Evolutionary conservation across 2,797 vertebrate genomes (phyloP), one percentile per base, ranked within the genome.

Genomic region (Poeciliopsis infans): DNA sequence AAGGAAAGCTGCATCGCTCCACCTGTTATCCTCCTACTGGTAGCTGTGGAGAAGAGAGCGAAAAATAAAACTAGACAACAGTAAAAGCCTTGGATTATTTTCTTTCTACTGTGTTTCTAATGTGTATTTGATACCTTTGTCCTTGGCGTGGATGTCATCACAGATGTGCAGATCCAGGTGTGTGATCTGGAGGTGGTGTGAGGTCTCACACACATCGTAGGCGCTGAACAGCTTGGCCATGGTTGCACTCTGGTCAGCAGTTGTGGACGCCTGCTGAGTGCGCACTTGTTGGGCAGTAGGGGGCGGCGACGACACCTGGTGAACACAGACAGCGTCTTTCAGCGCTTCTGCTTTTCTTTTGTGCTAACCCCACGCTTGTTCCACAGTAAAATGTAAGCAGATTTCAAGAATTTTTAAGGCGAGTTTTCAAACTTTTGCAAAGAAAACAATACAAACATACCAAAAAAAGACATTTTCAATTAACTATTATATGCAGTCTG

Each of bases 1-100:
- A 99, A 99, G 78, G 98, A 99, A 41, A 99, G 95, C 83, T 99
- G 98, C 98, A 99, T 99, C 81, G 98, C 98, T 69, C 98, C 98
- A 78, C 98, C 97, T 1, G 97, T 97, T 89, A 99, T 94, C 83
- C 97, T 96, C 85, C 97, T 97, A 51, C 96, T 96, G 85, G 92
- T 91, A 78, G 95, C 98, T 99, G 89, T 36, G 90, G 82, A 73
- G 39, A 51, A 41, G 77, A 16, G 45, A 81, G 25, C 51, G 0
- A 36, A 0, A 77, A 36, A 41, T 23, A 25, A 41, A 33, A 4
- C 31, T 39, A 20, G 33, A 7, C 4, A 57, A n/a, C 25, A 55
- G 33, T 36, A 39, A 39, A 61, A 16, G 16, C 13, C 59, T 66
- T 39, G 7, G 28, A 66, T 25, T 25, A 68, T 68, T 68, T 23